Evolutionary conservation across 2,113 vertebrate genomes (phyloP).

Genomic region (Malaclemys terrapin): DNA sequence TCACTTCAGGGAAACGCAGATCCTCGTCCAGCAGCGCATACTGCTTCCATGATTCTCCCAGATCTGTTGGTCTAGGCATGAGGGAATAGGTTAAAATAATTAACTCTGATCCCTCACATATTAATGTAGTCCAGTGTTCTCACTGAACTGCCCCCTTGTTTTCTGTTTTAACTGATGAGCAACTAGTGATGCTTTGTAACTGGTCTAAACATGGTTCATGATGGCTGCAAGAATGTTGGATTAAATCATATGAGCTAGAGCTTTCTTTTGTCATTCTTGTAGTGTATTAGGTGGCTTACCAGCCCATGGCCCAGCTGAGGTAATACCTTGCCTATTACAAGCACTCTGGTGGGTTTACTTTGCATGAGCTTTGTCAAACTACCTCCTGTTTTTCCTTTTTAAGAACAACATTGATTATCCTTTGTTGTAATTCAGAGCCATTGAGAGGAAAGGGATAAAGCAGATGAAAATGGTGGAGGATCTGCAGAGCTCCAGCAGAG

Average conservation of each 20-base stretch:
- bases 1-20: background rate
- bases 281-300: background rate
- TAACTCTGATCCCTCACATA: background rate
- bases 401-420: background rate
- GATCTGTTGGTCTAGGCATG: accelerated
- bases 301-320: accelerated
- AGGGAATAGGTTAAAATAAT: background rate
- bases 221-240: background rate
- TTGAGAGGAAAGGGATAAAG: background rate
- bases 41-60: background rate
- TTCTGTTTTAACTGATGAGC: background rate
- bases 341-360: background rate
- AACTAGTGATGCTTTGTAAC: background rate
- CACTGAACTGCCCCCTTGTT: background rate
- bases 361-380: background rate
- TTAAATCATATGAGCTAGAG: background rate
- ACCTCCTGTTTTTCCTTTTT: background rate
- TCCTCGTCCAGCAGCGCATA: background rate
- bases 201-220: background rate
- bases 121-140: background rate
- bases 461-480: background rate
- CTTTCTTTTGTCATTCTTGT: background rate
- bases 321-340: background rate
- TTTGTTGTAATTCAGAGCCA: background rate
- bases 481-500: background rate